These are phyloP conservation scores for Fulmarus glacialis DNA, from an alignment of 2,113 vertebrate species.

Conservation along the genomic window DNA sequence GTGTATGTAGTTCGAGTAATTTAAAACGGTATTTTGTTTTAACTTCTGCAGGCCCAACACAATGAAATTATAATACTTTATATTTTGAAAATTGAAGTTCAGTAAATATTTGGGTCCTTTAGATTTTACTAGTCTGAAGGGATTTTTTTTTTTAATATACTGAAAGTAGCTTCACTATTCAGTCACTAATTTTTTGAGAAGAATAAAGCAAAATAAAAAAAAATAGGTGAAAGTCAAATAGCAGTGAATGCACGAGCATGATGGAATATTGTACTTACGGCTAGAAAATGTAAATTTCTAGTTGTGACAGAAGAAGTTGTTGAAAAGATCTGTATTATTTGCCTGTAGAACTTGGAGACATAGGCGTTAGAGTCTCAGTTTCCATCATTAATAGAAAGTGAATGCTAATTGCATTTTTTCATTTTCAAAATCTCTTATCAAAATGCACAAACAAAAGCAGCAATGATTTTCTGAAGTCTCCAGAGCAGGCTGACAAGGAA, in stretches of 20 bases:
- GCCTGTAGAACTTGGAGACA: accelerated
- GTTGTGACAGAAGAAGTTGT: background rate
- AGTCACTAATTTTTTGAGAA: background rate
- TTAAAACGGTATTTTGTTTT: background rate
- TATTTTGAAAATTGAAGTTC: background rate
- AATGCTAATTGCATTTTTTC: background rate
- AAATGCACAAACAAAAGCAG: background rate
- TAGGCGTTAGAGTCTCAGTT: background rate
- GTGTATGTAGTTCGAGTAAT: background rate
- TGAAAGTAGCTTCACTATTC: background rate
- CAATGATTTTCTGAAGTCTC: background rate
- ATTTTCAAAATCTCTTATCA: background rate
- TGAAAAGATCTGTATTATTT: background rate
- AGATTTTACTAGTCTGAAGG: background rate
- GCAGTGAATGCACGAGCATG: background rate
- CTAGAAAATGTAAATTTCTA: background rate
- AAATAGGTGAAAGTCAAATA: background rate
- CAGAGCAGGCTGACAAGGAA: background rate
- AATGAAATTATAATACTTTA: background rate
- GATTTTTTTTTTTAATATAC: background rate
- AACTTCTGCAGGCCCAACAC: background rate
- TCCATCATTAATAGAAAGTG: background rate
- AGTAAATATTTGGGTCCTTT: background rate
- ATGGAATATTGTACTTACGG: background rate
- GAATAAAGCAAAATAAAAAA: background rate